Conservation (phyloP, 2,888 invertebrate species). For the Omphaloscelis lunosa region DNA sequence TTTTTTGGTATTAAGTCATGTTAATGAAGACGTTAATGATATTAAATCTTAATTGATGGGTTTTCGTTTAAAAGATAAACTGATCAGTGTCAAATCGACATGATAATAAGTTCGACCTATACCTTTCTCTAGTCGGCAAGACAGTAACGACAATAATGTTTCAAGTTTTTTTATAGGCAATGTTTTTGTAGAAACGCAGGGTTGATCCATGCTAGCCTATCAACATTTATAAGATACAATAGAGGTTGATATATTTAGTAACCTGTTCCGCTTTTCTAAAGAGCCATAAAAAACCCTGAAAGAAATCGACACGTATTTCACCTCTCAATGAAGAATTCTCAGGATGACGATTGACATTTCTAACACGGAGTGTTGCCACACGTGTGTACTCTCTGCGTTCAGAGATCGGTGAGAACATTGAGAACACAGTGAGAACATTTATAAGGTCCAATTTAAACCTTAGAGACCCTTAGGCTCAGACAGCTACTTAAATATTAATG, state of each 20-base stretch:
- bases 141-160: not conserved
- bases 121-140: not conserved
- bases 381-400: too few species aligned
- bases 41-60: conserved; percentile 30
- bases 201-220: not conserved
- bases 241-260: too few species aligned
- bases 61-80: conserved; percentile 24
- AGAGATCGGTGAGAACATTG: too few species aligned
- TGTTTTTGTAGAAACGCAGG: not conserved
- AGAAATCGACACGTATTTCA: too few species aligned
- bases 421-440: too few species aligned
- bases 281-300: too few species aligned
- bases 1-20: conserved; percentile 39
- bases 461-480: not conserved
- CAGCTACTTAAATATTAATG: not conserved
- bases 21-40: conserved; percentile 48
- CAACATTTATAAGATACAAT: not conserved
- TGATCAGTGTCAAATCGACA: conserved; percentile 10
- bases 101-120: conserved; percentile 2
- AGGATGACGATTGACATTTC: too few species aligned
- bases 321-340: too few species aligned
- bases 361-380: too few species aligned
- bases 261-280: too few species aligned
- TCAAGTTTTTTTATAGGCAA: not conserved
- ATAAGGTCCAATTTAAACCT: not conserved